Evolutionary conservation across 2,113 vertebrate genomes (phyloP).

Genomic region (Boulengeromyrus knoepffleri): DNA sequence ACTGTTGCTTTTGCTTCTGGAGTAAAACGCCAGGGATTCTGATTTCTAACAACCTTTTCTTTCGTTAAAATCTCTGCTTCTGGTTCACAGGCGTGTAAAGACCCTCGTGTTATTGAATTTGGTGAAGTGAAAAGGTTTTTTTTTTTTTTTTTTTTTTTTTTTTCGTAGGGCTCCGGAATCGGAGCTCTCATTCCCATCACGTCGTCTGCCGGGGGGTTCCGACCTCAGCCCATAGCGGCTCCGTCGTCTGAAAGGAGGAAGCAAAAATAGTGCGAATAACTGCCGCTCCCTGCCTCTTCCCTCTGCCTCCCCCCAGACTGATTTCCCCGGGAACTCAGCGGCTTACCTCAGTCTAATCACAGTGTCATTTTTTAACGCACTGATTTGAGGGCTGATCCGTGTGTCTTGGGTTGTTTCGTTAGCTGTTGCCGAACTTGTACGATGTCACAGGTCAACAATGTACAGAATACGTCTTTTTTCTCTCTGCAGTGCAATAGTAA

Average conservation of each 20-base stretch:
- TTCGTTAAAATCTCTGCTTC: background rate
- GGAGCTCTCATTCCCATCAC: background rate
- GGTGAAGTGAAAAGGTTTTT: constrained; percentile 17
- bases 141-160: too few species aligned
- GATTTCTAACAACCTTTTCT: background rate
- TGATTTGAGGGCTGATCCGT: background rate
- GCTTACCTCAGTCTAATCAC: background rate
- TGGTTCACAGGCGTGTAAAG: background rate
- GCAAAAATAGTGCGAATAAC: background rate
- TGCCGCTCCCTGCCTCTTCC: background rate
- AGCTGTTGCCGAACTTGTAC: background rate
- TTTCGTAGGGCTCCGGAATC: background rate
- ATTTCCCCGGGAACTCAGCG: background rate
- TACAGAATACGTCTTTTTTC: background rate
- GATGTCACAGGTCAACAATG: background rate
- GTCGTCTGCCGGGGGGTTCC: background rate
- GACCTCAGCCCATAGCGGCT: background rate
- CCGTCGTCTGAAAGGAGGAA: constrained; percentile 7
- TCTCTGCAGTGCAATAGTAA: background rate
- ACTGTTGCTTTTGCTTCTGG: background rate
- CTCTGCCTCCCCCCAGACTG: too few species aligned
- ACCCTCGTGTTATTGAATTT: background rate
- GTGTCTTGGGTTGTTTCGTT: background rate
- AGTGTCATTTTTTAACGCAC: background rate
- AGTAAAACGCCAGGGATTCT: background rate